Percentiles rank a stretch among this genome's conserved stretches.
Conservation (phyloP, 2,888 invertebrate species). For the Drosophila stalkeri region DNA sequence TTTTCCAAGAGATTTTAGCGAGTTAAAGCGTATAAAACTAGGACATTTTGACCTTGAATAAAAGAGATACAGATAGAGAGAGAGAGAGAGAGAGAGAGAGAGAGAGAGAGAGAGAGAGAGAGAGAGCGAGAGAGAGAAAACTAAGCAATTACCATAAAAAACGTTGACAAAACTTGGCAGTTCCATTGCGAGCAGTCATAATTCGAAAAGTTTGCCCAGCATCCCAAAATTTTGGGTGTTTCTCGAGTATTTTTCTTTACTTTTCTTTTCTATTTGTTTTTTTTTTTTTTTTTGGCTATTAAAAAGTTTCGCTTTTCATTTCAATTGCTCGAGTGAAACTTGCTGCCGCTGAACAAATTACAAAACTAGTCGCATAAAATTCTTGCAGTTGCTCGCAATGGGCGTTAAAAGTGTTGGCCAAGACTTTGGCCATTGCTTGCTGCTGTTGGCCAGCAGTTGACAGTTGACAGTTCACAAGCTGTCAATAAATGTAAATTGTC, state of each 20-base stretch:
- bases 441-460: slow-evolving; percentile 32
- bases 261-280: neutral
- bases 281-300: slow-evolving; percentile 65
- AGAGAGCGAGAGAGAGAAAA: neutral
- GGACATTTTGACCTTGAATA: too few relatives aligned
- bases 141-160: slow-evolving; percentile 6
- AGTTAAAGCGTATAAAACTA: too few relatives aligned
- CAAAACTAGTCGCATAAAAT: slow-evolving; percentile 66
- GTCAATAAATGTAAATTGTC: slow-evolving; percentile 76
- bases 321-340: slow-evolving; percentile 68
- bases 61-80: neutral
- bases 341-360: slow-evolving; percentile 62
- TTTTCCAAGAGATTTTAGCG: too few relatives aligned
- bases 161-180: slow-evolving; percentile 41
- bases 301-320: slow-evolving; percentile 78
- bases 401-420: slow-evolving; percentile 48
- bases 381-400: slow-evolving; percentile 52
- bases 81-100: too few relatives aligned
- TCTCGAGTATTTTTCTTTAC: slow-evolving; percentile 35
- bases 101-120: too few relatives aligned
- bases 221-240: slow-evolving; percentile 47
- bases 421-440: neutral
- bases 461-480: slow-evolving; percentile 38
- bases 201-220: slow-evolving; percentile 66
- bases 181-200: slow-evolving; percentile 52